These are phyloP conservation scores for Gymnosoma rotundatum DNA, from an alignment of 2,888 invertebrate species.

Conservation along the genomic window DNA sequence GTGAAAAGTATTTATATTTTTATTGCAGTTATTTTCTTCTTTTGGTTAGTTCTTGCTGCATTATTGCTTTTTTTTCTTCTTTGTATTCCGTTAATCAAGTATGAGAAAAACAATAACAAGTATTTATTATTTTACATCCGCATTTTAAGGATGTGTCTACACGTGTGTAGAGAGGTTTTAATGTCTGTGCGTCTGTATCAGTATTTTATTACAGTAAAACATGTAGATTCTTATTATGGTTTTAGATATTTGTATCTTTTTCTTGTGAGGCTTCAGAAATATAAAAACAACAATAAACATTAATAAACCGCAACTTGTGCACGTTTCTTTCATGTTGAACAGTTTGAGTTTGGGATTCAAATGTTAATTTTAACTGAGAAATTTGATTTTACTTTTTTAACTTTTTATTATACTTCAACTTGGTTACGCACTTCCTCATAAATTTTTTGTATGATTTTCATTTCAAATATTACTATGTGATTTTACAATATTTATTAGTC, in stretches of 20 bases:
- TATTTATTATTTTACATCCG: conserved; percentile 67
- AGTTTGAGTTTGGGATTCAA: conserved; percentile 53
- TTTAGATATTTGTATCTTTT: conserved; percentile 53
- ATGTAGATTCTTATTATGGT: conserved; percentile 43
- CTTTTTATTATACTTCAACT: background rate
- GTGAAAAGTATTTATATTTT: background rate
- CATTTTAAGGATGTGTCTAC: conserved; percentile 59
- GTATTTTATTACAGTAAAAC: conserved; percentile 20
- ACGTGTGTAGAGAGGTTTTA: conserved; percentile 2
- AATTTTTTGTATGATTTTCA: too few species aligned
- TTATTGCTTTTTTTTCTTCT: background rate
- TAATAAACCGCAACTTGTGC: conserved; percentile 78
- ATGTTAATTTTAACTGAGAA: conserved; percentile 2
- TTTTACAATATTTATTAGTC: too few species aligned
- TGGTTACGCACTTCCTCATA: too few species aligned
- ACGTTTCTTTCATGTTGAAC: conserved; percentile 73
- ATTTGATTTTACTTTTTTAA: background rate
- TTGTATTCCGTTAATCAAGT: conserved; percentile 20
- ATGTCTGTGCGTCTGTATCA: conserved; percentile 10
- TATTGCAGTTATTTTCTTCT: background rate
- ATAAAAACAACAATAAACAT: conserved; percentile 60
- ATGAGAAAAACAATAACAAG: conserved; percentile 40
- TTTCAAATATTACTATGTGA: too few species aligned
- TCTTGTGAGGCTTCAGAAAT: conserved; percentile 44
- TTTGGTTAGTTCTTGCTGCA: conserved; percentile 10